Evolutionary conservation across 2,113 vertebrate species (phyloP).

Genomic region (Ascaphus truei): DNA sequence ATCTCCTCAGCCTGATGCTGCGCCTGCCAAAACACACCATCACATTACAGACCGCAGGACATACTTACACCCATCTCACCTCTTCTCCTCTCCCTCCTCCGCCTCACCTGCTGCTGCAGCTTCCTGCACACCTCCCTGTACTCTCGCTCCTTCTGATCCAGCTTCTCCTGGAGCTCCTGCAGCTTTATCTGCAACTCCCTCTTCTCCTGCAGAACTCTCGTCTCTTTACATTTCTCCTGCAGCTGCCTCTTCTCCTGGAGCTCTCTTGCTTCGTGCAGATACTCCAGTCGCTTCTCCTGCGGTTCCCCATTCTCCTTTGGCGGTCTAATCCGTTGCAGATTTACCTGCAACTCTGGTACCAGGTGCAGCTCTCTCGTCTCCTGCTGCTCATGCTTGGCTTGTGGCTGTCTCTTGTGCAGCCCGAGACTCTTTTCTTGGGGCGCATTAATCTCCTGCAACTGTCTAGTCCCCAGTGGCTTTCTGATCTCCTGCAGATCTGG

Average conservation of each 20-base stretch:
- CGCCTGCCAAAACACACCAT: conserved; percentile 14
- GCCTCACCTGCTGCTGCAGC: conserved; percentile 20
- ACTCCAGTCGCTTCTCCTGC: background rate
- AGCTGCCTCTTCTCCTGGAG: background rate
- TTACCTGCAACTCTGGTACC: background rate
- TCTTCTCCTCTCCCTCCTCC: background rate
- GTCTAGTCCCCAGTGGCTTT: background rate
- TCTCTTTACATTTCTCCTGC: background rate
- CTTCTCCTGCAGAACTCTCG: background rate
- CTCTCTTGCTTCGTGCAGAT: background rate
- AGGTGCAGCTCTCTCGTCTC: background rate
- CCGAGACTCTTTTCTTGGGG: background rate
- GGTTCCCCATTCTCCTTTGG: background rate
- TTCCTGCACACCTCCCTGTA: conserved; percentile 8
- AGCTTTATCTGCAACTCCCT: background rate
- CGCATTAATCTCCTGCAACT: background rate
- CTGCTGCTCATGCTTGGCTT: background rate
- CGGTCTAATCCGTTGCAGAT: background rate
- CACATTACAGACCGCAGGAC: background rate
- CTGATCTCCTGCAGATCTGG: background rate
- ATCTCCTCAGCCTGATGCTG: background rate
- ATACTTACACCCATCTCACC: too few species aligned
- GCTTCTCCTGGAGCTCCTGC: conserved; percentile 8
- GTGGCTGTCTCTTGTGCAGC: too few species aligned
- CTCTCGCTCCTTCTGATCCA: background rate